Evolutionary conservation across 1,140 invertebrate species (phyloP), one percentile per base, ranked within the genome.

Genomic region (Habropoda laboriosa): DNA sequence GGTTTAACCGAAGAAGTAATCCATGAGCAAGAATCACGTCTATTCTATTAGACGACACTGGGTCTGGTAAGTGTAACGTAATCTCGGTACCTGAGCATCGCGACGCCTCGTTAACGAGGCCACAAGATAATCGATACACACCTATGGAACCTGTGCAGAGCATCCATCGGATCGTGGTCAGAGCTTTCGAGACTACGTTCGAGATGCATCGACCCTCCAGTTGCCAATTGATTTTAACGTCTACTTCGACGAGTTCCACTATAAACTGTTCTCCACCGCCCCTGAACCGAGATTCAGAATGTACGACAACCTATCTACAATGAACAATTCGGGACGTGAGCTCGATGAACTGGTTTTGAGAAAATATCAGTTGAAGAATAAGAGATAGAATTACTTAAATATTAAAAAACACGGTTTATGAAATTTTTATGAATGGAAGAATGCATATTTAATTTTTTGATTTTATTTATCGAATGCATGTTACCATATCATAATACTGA

Each of bases 21-120:
- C 10, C 6, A 2, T 3, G 32, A 13, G 0, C 10, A 27, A 40
- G 24, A 40, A 53, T 64, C 45, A 51, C 21, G 72, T 30, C 30
- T 49, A 82, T 66, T 83, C 81, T 49, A 76, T 63, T 60, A 71
- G 63, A 67, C 60, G 67, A 35, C 63, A 49, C 18, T 16, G 51
- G 51, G 24, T 38, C 67, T 79, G 71, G 32, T 40, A 75, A 83
- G 80, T 82, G 83, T 86, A 82, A 86, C 75, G 70, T 79, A 73
- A 86, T 82, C 74, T 83, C 75, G 60, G 72, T 61, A 71, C 66
- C 80, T 86, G 80, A 71, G 32, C 66, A 64, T 74, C 53, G 42
- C 76, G 74, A 53, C 70, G 64, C 63, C 61, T 85, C 83, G 58
- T 85, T 86, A 86, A 85, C 74, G 49, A 75, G 13, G 64, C 64